Conservation (phyloP, 2,797 vertebrate genomes). For the Chaenodraco wilsoni region DNA sequence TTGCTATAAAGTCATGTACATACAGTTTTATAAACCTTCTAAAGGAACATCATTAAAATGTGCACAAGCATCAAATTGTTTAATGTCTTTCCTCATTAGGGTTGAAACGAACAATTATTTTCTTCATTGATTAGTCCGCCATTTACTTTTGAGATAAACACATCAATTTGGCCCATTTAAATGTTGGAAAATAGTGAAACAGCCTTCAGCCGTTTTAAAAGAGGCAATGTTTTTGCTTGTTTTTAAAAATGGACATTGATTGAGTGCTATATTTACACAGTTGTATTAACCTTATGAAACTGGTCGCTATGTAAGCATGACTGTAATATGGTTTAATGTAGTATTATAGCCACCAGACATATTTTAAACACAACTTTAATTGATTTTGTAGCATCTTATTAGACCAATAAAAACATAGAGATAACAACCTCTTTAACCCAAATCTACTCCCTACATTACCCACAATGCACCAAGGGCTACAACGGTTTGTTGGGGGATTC, state of each 20-base stretch:
- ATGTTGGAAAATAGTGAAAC: constrained; percentile 6
- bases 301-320: not conserved
- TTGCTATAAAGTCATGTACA: not conserved
- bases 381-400: not conserved
- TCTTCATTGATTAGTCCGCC: not conserved
- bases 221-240: not conserved
- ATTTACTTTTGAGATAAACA: not conserved
- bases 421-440: not conserved
- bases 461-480: not conserved
- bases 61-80: not conserved
- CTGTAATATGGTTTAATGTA: not conserved
- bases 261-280: not conserved
- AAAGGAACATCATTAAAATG: not conserved
- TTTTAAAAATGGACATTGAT: not conserved
- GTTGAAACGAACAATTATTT: not conserved
- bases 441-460: not conserved
- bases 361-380: not conserved
- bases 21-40: not conserved
- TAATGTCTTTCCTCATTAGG: not conserved
- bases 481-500: not conserved
- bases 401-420: not conserved
- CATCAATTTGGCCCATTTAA: not conserved
- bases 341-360: not conserved
- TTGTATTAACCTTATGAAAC: not conserved
- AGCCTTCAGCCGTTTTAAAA: not conserved